phyloP scores from a whole-genome alignment of 1,140 invertebrate genomes.

The silkworm (Bombyx mori) region DNA sequence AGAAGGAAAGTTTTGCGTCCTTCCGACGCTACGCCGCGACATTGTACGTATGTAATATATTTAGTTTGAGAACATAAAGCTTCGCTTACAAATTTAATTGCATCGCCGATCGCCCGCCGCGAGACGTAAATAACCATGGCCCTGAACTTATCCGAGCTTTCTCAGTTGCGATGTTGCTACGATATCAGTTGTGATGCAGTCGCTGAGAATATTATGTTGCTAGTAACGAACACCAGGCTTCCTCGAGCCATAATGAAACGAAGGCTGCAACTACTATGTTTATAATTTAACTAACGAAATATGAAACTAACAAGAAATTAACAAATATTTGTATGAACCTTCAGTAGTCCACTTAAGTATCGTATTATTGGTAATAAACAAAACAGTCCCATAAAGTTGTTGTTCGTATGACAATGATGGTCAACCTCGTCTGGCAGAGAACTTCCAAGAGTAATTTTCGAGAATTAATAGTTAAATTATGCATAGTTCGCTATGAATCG shows the following conservation, averaged over 20 bases:
- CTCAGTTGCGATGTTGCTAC: slow-evolving; percentile 27
- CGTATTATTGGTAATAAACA: too few relatives aligned
- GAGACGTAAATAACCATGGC: slow-evolving; percentile 62
- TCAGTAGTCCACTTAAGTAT: too few relatives aligned
- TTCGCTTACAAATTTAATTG: slow-evolving; percentile 67
- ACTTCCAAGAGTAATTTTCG: slow-evolving; percentile 58
- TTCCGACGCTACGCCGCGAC: slow-evolving; percentile 41
- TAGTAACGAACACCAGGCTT: too few relatives aligned
- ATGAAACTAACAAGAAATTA: too few relatives aligned
- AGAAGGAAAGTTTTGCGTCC: background rate
- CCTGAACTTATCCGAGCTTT: slow-evolving; percentile 67
- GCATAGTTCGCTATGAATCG: slow-evolving; percentile 58
- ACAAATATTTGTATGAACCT: too few relatives aligned
- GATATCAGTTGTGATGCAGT: too few relatives aligned
- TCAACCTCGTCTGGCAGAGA: slow-evolving; percentile 48
- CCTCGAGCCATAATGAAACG: too few relatives aligned
- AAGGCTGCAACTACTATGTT: too few relatives aligned
- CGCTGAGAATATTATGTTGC: too few relatives aligned
- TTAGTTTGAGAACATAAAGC: slow-evolving; percentile 58
- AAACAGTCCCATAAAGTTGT: too few relatives aligned
- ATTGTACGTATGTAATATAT: slow-evolving; percentile 44
- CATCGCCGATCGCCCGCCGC: slow-evolving; percentile 62
- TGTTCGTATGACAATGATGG: slow-evolving; percentile 30
- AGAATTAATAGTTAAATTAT: slow-evolving; percentile 65
- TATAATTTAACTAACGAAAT: too few relatives aligned